A percentile compares a stretch with the other conserved stretches of the same genome.
Evolutionary conservation across 1,140 invertebrate genomes (phyloP).

Genomic region (Drosophila tristis): DNA sequence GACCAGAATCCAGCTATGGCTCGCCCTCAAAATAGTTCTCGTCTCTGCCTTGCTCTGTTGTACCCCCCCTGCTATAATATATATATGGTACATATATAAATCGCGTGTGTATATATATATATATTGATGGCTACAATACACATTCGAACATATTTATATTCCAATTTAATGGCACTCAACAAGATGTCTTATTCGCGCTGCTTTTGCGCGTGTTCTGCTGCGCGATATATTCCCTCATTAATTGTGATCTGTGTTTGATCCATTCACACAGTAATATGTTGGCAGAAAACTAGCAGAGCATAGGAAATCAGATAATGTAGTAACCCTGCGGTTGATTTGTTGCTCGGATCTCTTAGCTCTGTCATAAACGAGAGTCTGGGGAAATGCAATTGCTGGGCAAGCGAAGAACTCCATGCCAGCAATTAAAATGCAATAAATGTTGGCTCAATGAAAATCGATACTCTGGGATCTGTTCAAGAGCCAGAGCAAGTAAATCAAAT

Average conservation of each 20-base stretch:
- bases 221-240: constrained; percentile 50
- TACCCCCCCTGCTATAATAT: not conserved
- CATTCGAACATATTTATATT: constrained; percentile 33
- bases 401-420: too few species aligned
- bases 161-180: constrained; percentile 64
- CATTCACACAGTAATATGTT: not conserved
- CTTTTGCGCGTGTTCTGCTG: constrained; percentile 19
- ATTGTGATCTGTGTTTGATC: constrained; percentile 52
- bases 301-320: too few species aligned
- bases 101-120: constrained; percentile 12
- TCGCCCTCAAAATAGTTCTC: constrained; percentile 43
- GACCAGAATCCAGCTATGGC: constrained; percentile 31
- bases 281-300: too few species aligned
- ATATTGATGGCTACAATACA: constrained; percentile 13
- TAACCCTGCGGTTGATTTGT: too few species aligned
- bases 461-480: too few species aligned
- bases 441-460: too few species aligned
- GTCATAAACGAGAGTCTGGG: too few species aligned
- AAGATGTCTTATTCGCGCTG: constrained; percentile 20
- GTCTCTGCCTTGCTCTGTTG: too few species aligned
- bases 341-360: too few species aligned
- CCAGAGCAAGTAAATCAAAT: too few species aligned
- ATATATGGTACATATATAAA: constrained; percentile 20
- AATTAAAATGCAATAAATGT: too few species aligned
- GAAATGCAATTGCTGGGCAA: too few species aligned